Percentiles rank a stretch among this genome's conserved stretches.
These are phyloP conservation scores for Triplophysa tibetana DNA, from an alignment of 2,113 vertebrate species.

Conservation along the genomic window DNA sequence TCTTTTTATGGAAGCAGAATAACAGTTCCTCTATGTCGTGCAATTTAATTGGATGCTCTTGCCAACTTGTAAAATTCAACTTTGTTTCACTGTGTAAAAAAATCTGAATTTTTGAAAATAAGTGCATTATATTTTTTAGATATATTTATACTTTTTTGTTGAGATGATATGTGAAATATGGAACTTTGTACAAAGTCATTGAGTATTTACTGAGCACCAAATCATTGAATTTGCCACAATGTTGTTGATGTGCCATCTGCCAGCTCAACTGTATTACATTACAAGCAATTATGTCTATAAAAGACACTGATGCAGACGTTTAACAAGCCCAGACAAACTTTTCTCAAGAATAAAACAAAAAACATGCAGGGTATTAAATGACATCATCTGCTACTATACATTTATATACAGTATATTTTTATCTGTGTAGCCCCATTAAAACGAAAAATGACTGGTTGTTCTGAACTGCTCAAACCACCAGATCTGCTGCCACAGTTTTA, in stretches of 20 bases:
- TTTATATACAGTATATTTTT: constrained; percentile 28
- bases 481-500: neutral
- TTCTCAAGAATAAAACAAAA: constrained; percentile 55
- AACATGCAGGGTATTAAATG: constrained; percentile 57
- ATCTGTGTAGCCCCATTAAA: constrained; percentile 41
- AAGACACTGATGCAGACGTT: constrained; percentile 71
- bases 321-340: constrained; percentile 66
- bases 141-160: neutral
- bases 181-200: constrained; percentile 41
- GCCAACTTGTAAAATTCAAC: no score
- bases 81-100: constrained; percentile 2
- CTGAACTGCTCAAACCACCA: neutral
- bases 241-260: constrained; percentile 68
- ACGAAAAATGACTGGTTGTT: constrained; percentile 1
- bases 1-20: constrained; percentile 28
- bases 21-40: constrained; percentile 17
- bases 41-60: constrained; percentile 7
- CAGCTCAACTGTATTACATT: constrained; percentile 63
- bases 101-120: no score
- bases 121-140: neutral
- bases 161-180: neutral
- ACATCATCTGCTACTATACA: constrained; percentile 57
- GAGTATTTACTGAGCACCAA: constrained; percentile 57
- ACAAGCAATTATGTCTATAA: constrained; percentile 72
- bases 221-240: constrained; percentile 65